These are phyloP conservation scores for Oxyruncus cristatus DNA, from an alignment of 2,113 vertebrate genomes.

Conservation along the genomic window DNA sequence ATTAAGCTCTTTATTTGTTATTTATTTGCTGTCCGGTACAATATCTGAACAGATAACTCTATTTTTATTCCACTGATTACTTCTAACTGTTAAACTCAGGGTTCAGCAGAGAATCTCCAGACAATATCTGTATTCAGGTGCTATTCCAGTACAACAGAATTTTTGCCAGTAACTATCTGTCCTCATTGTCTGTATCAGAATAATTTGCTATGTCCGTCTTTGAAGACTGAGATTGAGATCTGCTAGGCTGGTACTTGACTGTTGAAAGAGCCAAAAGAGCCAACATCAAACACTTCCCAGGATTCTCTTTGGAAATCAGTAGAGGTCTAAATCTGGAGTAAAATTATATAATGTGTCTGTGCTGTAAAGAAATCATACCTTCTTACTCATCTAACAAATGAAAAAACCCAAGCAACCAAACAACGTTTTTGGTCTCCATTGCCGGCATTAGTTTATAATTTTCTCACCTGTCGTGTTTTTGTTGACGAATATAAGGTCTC, in stretches of 20 bases:
- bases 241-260: background rate
- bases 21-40: background rate
- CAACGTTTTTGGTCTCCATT: background rate
- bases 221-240: background rate
- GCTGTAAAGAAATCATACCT: background rate
- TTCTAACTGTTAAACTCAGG: background rate
- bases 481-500: background rate
- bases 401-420: rapidly evolving
- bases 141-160: background rate
- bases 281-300: background rate
- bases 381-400: background rate
- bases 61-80: background rate
- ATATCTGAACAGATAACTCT: background rate
- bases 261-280: background rate
- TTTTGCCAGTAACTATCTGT: background rate
- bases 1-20: background rate
- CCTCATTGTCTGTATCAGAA: background rate
- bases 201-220: background rate
- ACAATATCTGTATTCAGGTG: background rate
- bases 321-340: background rate
- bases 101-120: background rate
- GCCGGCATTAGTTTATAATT: background rate
- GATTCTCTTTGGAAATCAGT: background rate
- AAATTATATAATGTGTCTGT: background rate
- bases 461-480: background rate